phyloP scores from a whole-genome alignment of 2,888 invertebrate genomes.

The Panorpa germanica region DNA sequence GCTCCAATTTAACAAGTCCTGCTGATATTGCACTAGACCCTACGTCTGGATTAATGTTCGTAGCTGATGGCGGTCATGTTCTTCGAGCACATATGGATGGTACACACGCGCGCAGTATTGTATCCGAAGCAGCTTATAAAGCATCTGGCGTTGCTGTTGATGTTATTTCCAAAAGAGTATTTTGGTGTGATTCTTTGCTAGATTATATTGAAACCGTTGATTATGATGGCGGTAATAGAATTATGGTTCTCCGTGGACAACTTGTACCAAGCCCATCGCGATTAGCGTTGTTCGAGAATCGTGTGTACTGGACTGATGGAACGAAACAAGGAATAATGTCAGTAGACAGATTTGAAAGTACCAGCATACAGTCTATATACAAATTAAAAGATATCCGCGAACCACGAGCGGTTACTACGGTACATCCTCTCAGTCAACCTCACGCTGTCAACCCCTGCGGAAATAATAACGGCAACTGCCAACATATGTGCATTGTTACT shows the following conservation, averaged over 20 bases:
- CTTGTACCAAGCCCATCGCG: constrained; percentile 75
- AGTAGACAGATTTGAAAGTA: constrained; percentile 65
- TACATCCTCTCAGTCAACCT: constrained; percentile 62
- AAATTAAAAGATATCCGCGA: constrained; percentile 63
- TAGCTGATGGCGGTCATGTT: constrained; percentile 68
- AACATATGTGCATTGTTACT: constrained; percentile 87
- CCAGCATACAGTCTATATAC: constrained; percentile 61
- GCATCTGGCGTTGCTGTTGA: constrained; percentile 86
- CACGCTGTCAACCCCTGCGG: constrained; percentile 68
- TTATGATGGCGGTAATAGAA: constrained; percentile 71
- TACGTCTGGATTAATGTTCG: constrained; percentile 69
- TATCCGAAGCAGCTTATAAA: constrained; percentile 83
- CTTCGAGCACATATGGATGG: constrained; percentile 91
- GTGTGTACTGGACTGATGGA: constrained; percentile 81
- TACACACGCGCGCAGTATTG: constrained; percentile 60
- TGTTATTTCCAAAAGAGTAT: constrained; percentile 73
- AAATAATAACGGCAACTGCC: constrained; percentile 72
- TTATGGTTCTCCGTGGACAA: constrained; percentile 61
- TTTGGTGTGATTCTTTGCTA: constrained; percentile 89
- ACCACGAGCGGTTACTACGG: constrained; percentile 66
- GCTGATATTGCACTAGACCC: constrained; percentile 89
- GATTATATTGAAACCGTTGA: constrained; percentile 94
- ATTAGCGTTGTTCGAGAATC: constrained; percentile 66
- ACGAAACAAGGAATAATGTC: constrained; percentile 79
- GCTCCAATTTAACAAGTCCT: constrained; percentile 79